Conservation (phyloP, 2,888 invertebrate genomes). For the Calliphora vomitoria region DNA sequence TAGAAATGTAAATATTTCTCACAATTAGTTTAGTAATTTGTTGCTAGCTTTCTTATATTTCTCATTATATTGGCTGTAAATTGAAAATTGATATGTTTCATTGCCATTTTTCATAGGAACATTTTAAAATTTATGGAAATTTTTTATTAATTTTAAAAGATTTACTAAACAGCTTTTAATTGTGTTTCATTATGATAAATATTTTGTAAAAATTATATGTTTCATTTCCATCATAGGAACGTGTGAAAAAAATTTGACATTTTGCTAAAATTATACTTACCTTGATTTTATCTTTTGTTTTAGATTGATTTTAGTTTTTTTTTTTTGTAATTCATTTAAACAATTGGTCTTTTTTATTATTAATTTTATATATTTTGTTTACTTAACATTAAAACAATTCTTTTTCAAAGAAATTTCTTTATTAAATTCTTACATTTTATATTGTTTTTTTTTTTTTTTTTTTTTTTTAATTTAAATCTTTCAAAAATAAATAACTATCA, state of each 20-base stretch:
- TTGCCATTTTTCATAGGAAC: too few species aligned
- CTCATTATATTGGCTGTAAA: too few species aligned
- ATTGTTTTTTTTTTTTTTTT: neutral
- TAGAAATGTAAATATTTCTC: neutral
- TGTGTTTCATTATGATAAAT: too few species aligned
- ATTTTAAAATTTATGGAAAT: too few species aligned
- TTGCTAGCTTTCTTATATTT: too few species aligned
- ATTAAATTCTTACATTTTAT: slow-evolving; percentile 69
- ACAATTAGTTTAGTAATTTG: too few species aligned
- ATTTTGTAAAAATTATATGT: too few species aligned
- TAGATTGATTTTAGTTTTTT: neutral
- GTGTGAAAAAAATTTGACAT: neutral
- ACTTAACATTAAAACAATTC: slow-evolving; percentile 82
- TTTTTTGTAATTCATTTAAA: slow-evolving; percentile 75
- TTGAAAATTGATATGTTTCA: too few species aligned
- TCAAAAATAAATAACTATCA: slow-evolving; percentile 71
- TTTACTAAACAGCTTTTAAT: too few species aligned
- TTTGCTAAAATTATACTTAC: slow-evolving; percentile 25
- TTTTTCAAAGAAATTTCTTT: slow-evolving; percentile 66
- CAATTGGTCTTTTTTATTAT: slow-evolving; percentile 74
- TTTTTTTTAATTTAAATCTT: slow-evolving; percentile 69
- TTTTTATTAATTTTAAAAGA: too few species aligned
- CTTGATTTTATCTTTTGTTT: neutral
- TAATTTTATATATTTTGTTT: slow-evolving; percentile 70
- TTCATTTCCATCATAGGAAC: neutral